These are phyloP conservation scores for Montifringilla adamsi DNA, from an alignment of 2,113 vertebrate species.

Conservation along the genomic window DNA sequence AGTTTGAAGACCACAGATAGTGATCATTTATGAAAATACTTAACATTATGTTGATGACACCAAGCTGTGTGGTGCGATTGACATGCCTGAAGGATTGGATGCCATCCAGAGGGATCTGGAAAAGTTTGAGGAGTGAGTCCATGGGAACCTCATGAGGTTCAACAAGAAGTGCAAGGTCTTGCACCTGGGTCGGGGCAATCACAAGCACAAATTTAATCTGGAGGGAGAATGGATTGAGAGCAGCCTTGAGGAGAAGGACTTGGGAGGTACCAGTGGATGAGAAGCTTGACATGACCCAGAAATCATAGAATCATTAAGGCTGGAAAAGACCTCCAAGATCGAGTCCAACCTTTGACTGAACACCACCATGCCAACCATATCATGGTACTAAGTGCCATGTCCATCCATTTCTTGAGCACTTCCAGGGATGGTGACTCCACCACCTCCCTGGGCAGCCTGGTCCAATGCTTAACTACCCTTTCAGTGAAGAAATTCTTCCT, in stretches of 20 bases:
- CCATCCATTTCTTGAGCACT: not conserved
- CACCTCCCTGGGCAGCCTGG: not conserved
- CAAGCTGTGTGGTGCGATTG: not conserved
- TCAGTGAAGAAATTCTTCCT: no score
- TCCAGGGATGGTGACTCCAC: not conserved
- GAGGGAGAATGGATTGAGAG: not conserved
- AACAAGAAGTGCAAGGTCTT: not conserved
- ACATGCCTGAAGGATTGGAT: not conserved
- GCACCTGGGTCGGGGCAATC: not conserved
- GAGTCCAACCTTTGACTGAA: not conserved
- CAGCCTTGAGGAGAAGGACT: not conserved
- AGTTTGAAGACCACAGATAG: not conserved
- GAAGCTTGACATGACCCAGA: not conserved
- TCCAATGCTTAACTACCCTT: not conserved
- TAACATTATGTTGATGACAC: not conserved
- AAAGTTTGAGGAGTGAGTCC: not conserved
- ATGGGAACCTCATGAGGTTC: not conserved
- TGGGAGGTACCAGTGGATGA: not conserved
- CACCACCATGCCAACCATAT: not conserved
- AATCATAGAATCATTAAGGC: not conserved
- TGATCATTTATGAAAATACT: not conserved
- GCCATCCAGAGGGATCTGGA: not conserved
- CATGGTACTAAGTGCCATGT: not conserved
- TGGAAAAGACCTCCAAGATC: not conserved
- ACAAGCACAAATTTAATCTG: not conserved